phyloP scores from a whole-genome alignment of 1,140 invertebrate species.

The Drosophila bifasciata region DNA sequence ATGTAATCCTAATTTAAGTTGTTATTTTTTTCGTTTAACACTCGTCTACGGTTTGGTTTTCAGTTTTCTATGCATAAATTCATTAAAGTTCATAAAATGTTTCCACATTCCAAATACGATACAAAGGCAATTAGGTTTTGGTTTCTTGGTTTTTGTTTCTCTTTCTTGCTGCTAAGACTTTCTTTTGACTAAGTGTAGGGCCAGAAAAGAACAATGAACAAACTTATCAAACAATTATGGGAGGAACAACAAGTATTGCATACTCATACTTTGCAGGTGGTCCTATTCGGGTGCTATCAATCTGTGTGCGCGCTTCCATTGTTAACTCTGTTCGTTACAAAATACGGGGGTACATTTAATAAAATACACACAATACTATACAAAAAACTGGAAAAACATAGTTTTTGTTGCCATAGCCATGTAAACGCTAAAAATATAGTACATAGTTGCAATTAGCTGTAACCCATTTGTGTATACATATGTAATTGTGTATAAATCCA shows the following conservation, averaged over 20 bases:
- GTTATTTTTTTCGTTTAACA: conserved; percentile 35
- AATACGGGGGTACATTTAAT: conserved; percentile 33
- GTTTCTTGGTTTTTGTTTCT: conserved; percentile 37
- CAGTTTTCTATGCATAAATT: conserved; percentile 67
- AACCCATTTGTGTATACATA: conserved; percentile 44
- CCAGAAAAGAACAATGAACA: conserved; percentile 32
- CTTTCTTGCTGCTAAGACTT: conserved; percentile 41
- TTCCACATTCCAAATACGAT: conserved; percentile 75
- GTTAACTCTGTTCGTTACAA: conserved; percentile 30
- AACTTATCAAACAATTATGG: conserved; percentile 12
- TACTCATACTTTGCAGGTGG: conserved; percentile 71
- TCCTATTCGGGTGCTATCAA: conserved; percentile 47
- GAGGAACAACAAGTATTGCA: conserved; percentile 68
- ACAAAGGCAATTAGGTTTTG: conserved; percentile 79
- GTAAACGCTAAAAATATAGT: conserved; percentile 46
- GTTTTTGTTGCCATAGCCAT: conserved; percentile 22
- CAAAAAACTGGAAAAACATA: conserved; percentile 39
- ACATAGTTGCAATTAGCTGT: conserved; percentile 34
- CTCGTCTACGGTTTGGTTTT: conserved; percentile 13
- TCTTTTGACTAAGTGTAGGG: conserved; percentile 52
- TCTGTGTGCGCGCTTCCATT: conserved; percentile 12
- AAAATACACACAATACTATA: conserved; percentile 46
- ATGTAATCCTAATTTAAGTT: conserved; percentile 68
- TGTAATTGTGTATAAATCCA: conserved; percentile 15
- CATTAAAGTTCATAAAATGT: conserved; percentile 74